Evolutionary conservation across 2,113 vertebrate genomes (phyloP), one percentile per base, ranked within the genome.

Genomic region (Barbus barbus): DNA sequence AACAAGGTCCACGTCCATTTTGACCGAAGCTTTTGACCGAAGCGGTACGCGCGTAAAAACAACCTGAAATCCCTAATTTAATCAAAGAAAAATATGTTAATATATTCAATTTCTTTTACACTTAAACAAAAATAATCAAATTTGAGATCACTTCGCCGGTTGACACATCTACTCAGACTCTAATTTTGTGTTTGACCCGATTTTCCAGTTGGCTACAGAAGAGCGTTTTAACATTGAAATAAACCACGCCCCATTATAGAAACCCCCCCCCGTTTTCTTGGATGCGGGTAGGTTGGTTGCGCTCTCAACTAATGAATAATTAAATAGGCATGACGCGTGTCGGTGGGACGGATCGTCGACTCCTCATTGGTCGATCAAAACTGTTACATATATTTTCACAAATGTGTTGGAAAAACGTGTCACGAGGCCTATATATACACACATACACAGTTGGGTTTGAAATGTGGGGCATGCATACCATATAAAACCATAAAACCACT

Each of bases 1-100:
- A 31, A 90, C 11, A 0, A 85, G 61, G 12, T 92, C 84, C 13
- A 14, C 82, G 12, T 93, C 93, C 94, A 94, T 94, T 67, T 85
- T 86, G 5, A 28, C 7, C 9, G 53, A 26, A 0, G 33, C 18
- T n/a, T 9, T 18, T 2, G 24, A 14, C 5, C 60, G n/a, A n/a
- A n/a, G n/a, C n/a, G n/a, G n/a, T n/a, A n/a, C 46, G 44, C 44
- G 26, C 41, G 78, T 81, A 20, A 63, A 58, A 7, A 4, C 31
- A 53, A 58, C 20, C 31, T 60, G 1, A 78, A 58, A 60, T 24
- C 6, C 26, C 18, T 13, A 9, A 5, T 58, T n/a, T 53, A 31
- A 48, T 2, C 26, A 33, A n/a, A 6, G 16, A 31, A 53, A 12
- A 26, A 4, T 0, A 28, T 14, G 1, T 18, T 8, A 44, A 31